A percentile compares a stretch with the other conserved stretches of the same genome.
These are phyloP conservation scores for Drosophila melanogaster DNA, from an alignment of 1,140 invertebrate genomes.

Conservation along the genomic window DNA sequence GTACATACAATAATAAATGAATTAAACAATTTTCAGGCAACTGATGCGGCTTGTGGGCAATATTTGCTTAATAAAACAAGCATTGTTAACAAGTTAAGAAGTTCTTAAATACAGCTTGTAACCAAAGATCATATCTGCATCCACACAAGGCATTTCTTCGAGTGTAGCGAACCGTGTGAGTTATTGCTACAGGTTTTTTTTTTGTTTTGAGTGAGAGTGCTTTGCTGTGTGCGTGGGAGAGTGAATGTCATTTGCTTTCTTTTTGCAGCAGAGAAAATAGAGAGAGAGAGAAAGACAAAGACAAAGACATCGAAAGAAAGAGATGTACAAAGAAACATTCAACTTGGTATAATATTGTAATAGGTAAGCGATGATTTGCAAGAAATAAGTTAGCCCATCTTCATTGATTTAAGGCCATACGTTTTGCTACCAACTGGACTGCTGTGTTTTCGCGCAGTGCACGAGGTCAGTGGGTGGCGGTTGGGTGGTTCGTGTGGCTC, in stretches of 20 bases:
- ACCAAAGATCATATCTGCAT: too few species aligned
- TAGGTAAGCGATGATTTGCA: too few species aligned
- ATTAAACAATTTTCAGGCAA: neutral
- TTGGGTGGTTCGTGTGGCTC: too few species aligned
- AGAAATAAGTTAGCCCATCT: too few species aligned
- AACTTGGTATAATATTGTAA: neutral
- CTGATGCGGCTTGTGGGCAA: too few species aligned
- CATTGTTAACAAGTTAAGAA: neutral
- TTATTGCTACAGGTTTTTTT: conserved; percentile 4
- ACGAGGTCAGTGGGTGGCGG: neutral
- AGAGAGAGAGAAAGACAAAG: neutral
- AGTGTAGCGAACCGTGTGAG: neutral
- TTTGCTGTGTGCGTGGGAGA: conserved; percentile 11
- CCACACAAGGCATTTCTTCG: neutral
- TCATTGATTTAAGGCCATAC: too few species aligned
- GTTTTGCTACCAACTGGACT: neutral
- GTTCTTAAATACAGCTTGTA: too few species aligned
- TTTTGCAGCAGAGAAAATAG: conserved; percentile 13
- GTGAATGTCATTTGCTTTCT: conserved; percentile 17
- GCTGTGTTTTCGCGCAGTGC: neutral
- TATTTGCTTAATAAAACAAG: neutral
- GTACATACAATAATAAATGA: neutral
- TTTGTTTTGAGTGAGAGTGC: neutral
- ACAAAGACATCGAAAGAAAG: too few species aligned
- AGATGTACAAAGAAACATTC: neutral